These are phyloP conservation scores for Odontophorus gujanensis DNA, from an alignment of 2,113 vertebrate species.

Conservation along the genomic window DNA sequence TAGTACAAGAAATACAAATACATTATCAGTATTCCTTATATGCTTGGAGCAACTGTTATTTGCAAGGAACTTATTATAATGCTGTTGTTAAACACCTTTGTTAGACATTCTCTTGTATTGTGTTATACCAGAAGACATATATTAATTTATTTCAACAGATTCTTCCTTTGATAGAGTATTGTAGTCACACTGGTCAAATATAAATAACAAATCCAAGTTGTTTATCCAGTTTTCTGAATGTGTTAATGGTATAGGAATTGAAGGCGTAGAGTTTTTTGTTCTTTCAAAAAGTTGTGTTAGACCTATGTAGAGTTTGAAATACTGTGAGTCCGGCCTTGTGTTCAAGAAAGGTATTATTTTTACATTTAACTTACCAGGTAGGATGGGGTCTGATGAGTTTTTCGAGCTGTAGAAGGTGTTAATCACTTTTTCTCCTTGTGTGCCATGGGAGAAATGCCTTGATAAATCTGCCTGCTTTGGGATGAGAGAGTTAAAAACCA, in stretches of 20 bases:
- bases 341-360: background rate
- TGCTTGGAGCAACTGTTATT: background rate
- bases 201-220: background rate
- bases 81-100: background rate
- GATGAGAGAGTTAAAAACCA: background rate
- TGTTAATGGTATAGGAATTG: background rate
- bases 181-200: background rate
- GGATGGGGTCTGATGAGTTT: background rate
- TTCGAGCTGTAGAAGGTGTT: background rate
- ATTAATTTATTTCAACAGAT: background rate
- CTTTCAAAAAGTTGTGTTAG: background rate
- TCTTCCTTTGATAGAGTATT: background rate
- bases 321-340: background rate
- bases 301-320: background rate
- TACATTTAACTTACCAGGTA: background rate
- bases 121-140: background rate
- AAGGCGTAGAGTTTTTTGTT: background rate
- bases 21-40: background rate
- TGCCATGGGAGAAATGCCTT: background rate
- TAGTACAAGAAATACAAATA: background rate
- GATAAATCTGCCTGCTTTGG: background rate
- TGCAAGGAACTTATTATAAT: background rate
- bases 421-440: background rate
- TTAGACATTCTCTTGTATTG: background rate
- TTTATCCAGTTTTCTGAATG: background rate